A percentile compares a stretch with the other conserved stretches of the same genome.
These are phyloP conservation scores for Tauraco erythrolophus DNA, from an alignment of 2,113 vertebrate genomes.

Conservation along the genomic window DNA sequence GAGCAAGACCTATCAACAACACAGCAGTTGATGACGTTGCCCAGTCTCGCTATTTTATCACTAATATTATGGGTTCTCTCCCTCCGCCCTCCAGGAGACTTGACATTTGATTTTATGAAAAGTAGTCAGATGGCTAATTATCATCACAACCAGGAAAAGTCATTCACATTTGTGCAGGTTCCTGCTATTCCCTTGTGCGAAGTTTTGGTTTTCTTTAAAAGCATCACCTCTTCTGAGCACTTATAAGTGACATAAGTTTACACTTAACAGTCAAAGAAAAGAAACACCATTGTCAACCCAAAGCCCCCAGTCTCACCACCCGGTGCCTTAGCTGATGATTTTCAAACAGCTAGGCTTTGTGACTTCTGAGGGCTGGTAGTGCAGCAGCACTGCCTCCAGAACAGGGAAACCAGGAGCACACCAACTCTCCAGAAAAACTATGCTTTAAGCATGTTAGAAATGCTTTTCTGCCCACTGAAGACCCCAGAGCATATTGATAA, in stretches of 20 bases:
- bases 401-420: accelerated
- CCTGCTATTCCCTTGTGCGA: neutral
- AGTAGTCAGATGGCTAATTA: neutral
- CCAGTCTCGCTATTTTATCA: neutral
- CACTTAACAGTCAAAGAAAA: neutral
- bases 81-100: neutral
- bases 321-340: neutral
- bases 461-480: no score
- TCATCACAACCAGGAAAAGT: neutral
- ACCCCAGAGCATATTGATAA: neutral
- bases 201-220: neutral
- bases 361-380: neutral
- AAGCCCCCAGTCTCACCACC: neutral
- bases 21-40: neutral
- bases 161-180: neutral
- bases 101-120: neutral
- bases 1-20: neutral
- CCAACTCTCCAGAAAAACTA: neutral
- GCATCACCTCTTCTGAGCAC: neutral
- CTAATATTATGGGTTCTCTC: neutral
- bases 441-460: neutral
- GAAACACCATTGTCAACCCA: neutral
- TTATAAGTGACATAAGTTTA: neutral
- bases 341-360: neutral
- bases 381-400: neutral